Percentiles rank a stretch among this genome's conserved stretches.
Conservation (phyloP, 2,113 vertebrate genomes). For the Spilogale gracilis region DNA sequence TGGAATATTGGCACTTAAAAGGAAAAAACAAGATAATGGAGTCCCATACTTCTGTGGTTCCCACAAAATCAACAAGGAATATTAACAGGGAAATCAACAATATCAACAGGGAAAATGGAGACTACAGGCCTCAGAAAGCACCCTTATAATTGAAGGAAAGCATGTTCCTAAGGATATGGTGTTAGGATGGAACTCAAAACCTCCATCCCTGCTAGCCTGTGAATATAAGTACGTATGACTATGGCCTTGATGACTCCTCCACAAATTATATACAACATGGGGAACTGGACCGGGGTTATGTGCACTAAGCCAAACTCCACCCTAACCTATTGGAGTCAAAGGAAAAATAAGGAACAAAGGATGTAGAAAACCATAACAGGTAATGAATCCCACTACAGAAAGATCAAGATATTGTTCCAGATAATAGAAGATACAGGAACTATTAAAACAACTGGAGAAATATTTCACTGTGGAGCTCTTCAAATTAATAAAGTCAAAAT, state of each 20-base stretch:
- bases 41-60: background rate
- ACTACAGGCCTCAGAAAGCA: background rate
- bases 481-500: background rate
- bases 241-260: background rate
- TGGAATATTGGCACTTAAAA: background rate
- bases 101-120: background rate
- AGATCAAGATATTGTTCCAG: no score
- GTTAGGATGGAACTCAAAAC: no score
- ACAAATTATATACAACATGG: background rate
- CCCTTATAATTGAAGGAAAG: background rate
- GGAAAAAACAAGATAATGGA: background rate
- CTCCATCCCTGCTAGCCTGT: no score
- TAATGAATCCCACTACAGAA: background rate
- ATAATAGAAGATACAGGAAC: background rate
- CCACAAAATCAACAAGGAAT: background rate
- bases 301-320: background rate
- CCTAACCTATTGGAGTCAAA: background rate
- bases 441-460: background rate
- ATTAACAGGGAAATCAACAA: no score
- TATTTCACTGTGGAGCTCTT: background rate
- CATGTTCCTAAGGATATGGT: background rate
- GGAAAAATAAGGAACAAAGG: background rate
- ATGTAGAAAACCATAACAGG: background rate
- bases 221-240: background rate
- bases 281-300: background rate